Evolutionary conservation across 2,888 invertebrate genomes (phyloP).

Genomic region (Drosophila borealis): DNA sequence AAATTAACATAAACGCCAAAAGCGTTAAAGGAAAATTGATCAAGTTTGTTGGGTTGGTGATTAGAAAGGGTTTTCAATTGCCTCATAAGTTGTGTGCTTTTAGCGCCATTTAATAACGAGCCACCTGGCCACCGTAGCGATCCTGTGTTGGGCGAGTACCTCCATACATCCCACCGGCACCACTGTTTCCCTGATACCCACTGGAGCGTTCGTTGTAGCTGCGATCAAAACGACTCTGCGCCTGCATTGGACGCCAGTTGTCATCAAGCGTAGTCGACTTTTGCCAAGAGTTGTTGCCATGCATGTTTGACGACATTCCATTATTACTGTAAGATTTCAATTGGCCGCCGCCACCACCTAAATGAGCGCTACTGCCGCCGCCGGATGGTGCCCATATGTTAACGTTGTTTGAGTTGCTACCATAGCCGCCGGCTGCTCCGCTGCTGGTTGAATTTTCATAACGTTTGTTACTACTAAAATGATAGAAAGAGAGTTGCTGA

Average conservation of each 20-base stretch:
- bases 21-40: conserved; percentile 45
- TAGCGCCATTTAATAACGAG: conserved; percentile 77
- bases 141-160: conserved; percentile 81
- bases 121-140: conserved; percentile 83
- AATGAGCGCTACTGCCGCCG: conserved; percentile 65
- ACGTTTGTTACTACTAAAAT: conserved; percentile 75
- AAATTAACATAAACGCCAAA: conserved; percentile 54
- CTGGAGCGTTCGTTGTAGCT: conserved; percentile 84
- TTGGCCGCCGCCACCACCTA: conserved; percentile 66
- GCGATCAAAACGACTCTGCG: conserved; percentile 84
- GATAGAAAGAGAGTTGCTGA: neutral
- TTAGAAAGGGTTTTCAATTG: conserved; percentile 27
- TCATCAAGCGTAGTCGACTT: conserved; percentile 78
- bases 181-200: conserved; percentile 74
- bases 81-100: conserved; percentile 22
- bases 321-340: conserved; percentile 83
- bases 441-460: conserved; percentile 80
- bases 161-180: conserved; percentile 76
- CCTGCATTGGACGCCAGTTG: conserved; percentile 81
- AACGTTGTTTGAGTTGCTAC: conserved; percentile 65
- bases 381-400: conserved; percentile 76
- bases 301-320: conserved; percentile 80
- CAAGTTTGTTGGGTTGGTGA: conserved; percentile 24
- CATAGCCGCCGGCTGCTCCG: conserved; percentile 66
- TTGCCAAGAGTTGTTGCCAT: conserved; percentile 79